A percentile compares a stretch with the other conserved stretches of the same genome.
Conservation (phyloP, 2,797 vertebrate species). For the Trachops cirrhosus region DNA sequence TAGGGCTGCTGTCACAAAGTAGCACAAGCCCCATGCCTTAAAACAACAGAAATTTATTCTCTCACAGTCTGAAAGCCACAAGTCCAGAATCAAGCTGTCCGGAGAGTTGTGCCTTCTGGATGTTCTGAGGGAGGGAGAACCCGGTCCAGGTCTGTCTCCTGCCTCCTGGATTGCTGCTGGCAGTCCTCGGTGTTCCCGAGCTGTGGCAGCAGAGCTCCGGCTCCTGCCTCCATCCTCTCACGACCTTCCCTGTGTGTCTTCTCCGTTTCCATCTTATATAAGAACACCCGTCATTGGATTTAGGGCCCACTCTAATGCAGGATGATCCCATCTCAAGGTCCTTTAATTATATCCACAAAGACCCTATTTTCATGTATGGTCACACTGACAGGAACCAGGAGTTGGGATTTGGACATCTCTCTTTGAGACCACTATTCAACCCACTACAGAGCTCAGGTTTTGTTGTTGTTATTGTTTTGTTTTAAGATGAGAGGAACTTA, state of each 20-base stretch:
- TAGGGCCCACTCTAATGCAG: neutral
- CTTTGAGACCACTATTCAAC: neutral
- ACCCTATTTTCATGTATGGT: slow-evolving; percentile 2
- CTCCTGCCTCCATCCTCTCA: neutral
- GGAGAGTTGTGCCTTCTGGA: neutral
- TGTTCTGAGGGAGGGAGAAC: neutral
- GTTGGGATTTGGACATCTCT: neutral
- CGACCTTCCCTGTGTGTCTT: neutral
- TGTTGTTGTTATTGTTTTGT: neutral
- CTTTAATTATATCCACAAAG: neutral
- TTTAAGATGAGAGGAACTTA: neutral
- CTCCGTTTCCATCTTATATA: slow-evolving; percentile 15
- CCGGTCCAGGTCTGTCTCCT: neutral
- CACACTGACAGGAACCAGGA: neutral
- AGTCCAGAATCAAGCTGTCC: neutral
- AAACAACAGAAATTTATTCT: neutral
- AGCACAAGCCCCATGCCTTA: neutral
- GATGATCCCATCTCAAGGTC: neutral
- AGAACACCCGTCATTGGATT: neutral
- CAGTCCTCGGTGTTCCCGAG: neutral
- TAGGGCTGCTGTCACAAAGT: neutral
- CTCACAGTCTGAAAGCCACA: neutral
- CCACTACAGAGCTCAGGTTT: neutral
- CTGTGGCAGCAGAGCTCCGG: neutral
- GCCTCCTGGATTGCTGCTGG: neutral